phyloP scores from a whole-genome alignment of 2,888 invertebrate species.

The Phasia obesa region DNA sequence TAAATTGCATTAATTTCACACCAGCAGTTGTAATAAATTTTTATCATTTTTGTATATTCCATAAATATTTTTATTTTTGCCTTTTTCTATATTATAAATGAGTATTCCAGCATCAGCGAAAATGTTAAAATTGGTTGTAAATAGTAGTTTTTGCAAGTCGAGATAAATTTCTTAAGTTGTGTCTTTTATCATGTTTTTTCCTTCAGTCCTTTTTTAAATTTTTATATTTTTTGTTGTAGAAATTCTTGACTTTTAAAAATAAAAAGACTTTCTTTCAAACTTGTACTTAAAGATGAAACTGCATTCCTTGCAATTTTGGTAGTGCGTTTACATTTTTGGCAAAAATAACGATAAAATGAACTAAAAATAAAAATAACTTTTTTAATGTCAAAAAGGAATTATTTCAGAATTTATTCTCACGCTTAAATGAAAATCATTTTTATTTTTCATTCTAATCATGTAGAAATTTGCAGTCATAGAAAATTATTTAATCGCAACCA shows the following conservation, averaged over 20 bases:
- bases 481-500: no score
- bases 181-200: constrained; percentile 15
- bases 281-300: constrained; percentile 44
- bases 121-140: constrained; percentile 16
- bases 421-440: constrained; percentile 16
- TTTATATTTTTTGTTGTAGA: constrained; percentile 4
- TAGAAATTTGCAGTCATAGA: no score
- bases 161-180: constrained; percentile 30
- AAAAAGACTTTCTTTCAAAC: constrained; percentile 14
- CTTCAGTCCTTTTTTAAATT: neutral
- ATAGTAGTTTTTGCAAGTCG: constrained; percentile 7
- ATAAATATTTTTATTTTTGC: constrained; percentile 43
- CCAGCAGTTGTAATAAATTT: constrained; percentile 62
- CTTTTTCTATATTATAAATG: constrained; percentile 11
- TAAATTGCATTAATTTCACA: constrained; percentile 65
- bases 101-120: constrained; percentile 50
- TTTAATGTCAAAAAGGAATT: constrained; percentile 45
- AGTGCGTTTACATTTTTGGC: constrained; percentile 15
- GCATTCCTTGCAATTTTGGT: constrained; percentile 43
- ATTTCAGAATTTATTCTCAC: constrained; percentile 14
- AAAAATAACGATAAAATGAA: constrained; percentile 10
- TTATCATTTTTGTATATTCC: constrained; percentile 61
- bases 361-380: constrained; percentile 33
- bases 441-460: neutral
- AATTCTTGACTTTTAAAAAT: constrained; percentile 39